Evolutionary conservation across 2,888 invertebrate genomes (phyloP), one percentile per base, ranked within the genome.

Genomic region (Volucella zonaria): DNA sequence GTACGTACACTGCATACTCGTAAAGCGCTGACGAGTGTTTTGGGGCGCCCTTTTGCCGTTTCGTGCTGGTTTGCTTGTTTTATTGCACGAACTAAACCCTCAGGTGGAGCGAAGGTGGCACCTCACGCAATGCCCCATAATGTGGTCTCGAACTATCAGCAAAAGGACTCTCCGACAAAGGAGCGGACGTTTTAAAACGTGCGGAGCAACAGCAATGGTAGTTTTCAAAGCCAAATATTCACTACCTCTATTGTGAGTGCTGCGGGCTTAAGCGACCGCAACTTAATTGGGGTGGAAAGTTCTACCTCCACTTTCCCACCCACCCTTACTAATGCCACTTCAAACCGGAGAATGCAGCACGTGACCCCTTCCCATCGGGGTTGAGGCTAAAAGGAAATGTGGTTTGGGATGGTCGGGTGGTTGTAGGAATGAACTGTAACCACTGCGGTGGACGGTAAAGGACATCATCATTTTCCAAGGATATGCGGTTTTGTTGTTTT

Each of bases 21-120:
- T 61, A 71, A 43, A 71, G 78, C 75, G 67, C 67, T 76, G 64
- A 73, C 59, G 88, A 87, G 87, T 83, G 87, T 79, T 31, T 75
- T 51, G 66, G 54, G 58, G 77, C 87, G 89, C 89, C 89, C 87
- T 88, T 88, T 88, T 82, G 87, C 86, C 87, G 86, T 87, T 87
- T 87, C 86, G 81, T 76, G 70, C 75, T 62, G 58, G 56, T 68
- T 79, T 38, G 52, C 18, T 58, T 68, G 66, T 82, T 64, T 74
- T 68, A 66, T 71, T 43, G 54, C 11, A 70, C 64, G 40, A 59
- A 67, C 70, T 79, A 66, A 52, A 49, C 59, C 66, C 68, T 42
- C 62, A 71, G 64, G 77, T 77, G 61, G 62, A 49, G 58, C 38
- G 68, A 68, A 74, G 73, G 82, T 74, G 74, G 74, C 45, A 64